Evolutionary conservation across 2,113 vertebrate genomes (phyloP).

Genomic region (Eulemur macaco): DNA sequence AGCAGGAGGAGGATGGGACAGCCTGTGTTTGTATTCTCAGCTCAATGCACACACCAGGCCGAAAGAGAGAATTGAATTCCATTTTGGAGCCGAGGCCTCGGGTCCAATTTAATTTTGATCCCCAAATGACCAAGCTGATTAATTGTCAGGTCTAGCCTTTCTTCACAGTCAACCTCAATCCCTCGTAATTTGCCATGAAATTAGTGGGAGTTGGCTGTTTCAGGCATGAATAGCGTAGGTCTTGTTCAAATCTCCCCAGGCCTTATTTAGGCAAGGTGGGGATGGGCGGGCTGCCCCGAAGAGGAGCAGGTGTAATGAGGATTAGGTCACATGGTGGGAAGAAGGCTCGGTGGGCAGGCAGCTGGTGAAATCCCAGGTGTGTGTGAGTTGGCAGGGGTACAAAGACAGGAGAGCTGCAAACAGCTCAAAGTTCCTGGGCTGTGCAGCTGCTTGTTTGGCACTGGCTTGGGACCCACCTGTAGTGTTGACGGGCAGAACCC

Average conservation of each 20-base stretch:
- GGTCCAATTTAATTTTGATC: constrained; percentile 62
- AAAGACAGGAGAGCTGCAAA: constrained; percentile 59
- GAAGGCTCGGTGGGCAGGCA: constrained; percentile 42
- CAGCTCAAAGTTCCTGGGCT: constrained; percentile 73
- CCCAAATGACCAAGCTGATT: constrained; percentile 61
- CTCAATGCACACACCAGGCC: neutral
- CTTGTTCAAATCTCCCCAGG: constrained; percentile 50
- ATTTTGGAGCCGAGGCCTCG: neutral
- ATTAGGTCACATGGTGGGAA: constrained; percentile 26
- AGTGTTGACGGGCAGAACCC: constrained; percentile 40
- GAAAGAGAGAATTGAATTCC: constrained; percentile 37
- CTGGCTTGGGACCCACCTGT: constrained; percentile 61
- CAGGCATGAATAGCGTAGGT: neutral
- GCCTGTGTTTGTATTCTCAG: neutral
- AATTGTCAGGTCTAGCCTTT: constrained; percentile 52
- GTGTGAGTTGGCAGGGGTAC: constrained; percentile 72
- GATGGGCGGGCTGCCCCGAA: neutral
- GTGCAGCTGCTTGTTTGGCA: constrained; percentile 74
- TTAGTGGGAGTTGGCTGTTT: constrained; percentile 41
- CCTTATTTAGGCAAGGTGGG: constrained; percentile 20
- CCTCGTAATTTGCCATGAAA: constrained; percentile 65
- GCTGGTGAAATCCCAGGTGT: constrained; percentile 77
- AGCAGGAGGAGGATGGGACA: neutral
- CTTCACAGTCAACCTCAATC: constrained; percentile 57
- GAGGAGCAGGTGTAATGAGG: constrained; percentile 65